A percentile compares a stretch with the other conserved stretches of the same genome.
Conservation (phyloP, 1,140 invertebrate species). For the Potamilus streckersoni region DNA sequence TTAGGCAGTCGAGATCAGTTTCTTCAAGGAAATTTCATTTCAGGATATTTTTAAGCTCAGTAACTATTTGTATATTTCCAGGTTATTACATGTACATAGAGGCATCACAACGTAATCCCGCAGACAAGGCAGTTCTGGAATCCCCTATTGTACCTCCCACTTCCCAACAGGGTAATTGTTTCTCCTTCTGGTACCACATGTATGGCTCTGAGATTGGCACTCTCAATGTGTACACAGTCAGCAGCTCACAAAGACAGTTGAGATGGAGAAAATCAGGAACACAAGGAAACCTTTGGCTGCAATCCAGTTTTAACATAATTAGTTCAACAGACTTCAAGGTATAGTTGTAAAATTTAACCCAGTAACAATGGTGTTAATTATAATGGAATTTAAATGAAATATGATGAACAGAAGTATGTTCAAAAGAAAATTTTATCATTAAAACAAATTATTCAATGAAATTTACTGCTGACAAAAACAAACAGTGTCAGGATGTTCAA, state of each 20-base stretch:
- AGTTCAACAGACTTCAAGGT: constrained; percentile 55
- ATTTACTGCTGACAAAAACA: too few species aligned
- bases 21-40: too few species aligned
- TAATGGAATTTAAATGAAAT: too few species aligned
- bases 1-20: too few species aligned
- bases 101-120: constrained; percentile 30
- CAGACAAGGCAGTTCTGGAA: constrained; percentile 45
- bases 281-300: constrained; percentile 60
- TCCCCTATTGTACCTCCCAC: constrained; percentile 42
- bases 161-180: constrained; percentile 35
- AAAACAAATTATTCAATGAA: too few species aligned
- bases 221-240: constrained; percentile 51
- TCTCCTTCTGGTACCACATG: constrained; percentile 82
- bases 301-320: constrained; percentile 45
- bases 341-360: not conserved
- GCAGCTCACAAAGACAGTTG: constrained; percentile 22
- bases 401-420: too few species aligned
- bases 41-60: too few species aligned
- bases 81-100: constrained; percentile 55
- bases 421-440: too few species aligned
- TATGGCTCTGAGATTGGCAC: constrained; percentile 71
- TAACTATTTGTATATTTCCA: constrained; percentile 1
- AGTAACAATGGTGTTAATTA: too few species aligned
- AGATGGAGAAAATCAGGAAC: constrained; percentile 54
- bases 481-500: too few species aligned